Evolutionary conservation across 2,797 vertebrate genomes (phyloP), one percentile per base, ranked within the genome.

Genomic region (Amblyopsis hoosieri): DNA sequence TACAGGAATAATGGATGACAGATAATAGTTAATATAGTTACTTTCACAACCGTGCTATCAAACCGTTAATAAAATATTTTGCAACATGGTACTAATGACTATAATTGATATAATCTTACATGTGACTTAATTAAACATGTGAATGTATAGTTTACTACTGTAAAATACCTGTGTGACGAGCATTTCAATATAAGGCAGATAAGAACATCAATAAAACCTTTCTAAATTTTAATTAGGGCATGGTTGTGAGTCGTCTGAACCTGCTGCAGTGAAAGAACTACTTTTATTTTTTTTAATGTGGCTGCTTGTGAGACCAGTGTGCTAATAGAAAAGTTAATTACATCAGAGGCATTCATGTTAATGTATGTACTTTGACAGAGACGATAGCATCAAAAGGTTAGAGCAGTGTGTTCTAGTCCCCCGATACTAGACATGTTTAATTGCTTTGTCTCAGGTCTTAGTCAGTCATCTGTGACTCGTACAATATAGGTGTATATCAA

Each of bases 321-420:
- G 84, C 81, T 90, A 90, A 90, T 91, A 91, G 86, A 89, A 89
- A 90, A 90, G 86, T 90, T 90, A 91, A 91, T 91, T 90, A 90
- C 85, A 90, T 90, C 83, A 87, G 74, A 82, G 78, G 82, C 81
- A 80, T 85, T 84, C 76, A 77, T 88, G 85, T 90, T 89, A 89
- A 91, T 89, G 87, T 89, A 89, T 87, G 85, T 89, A 85, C 80
- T 89, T 82, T 83, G 86, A 90, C 82, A 90, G 77, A 79, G 72
- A 85, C 79, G 37, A 88, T 87, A 88, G 83, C 85, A 87, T 83
- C 85, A 31, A 87, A 89, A 87, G 86, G 87, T 84, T 86, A 89
- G 80, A 79, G 75, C 80, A 77, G 69, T 76, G 76, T 83, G 85
- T 87, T 82, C 80, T 66, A 71, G 74, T 86, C 85, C 82, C 86